Conservation (phyloP, 2,888 invertebrate species). For the Macroteleia sp. region DNA sequence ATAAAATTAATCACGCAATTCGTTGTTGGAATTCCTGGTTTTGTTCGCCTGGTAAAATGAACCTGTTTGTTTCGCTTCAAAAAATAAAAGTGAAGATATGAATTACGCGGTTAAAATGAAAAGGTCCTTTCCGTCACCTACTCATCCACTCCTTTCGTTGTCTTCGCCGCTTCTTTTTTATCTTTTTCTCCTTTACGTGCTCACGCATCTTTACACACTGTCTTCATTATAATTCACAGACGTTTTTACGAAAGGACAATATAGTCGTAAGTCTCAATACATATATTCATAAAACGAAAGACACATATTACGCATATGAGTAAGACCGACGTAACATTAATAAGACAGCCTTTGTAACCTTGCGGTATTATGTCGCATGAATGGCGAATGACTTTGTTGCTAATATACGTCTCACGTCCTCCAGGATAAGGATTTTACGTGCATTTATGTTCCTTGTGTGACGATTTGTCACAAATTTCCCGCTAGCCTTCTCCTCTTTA, state of each 20-base stretch:
- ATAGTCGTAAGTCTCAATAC: constrained; percentile 51
- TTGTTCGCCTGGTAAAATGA: constrained; percentile 24
- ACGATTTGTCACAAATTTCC: constrained; percentile 59
- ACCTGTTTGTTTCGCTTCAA: constrained; percentile 28
- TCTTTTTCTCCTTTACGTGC: constrained; percentile 8
- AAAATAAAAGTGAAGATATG: constrained; percentile 34
- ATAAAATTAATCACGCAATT: constrained; percentile 44
- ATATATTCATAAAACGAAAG: constrained; percentile 52
- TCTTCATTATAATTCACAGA: constrained; percentile 46
- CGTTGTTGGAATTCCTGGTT: constrained; percentile 23
- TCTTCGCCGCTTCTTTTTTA: neutral
- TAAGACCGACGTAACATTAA: constrained; percentile 42
- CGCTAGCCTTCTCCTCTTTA: constrained; percentile 1
- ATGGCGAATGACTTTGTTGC: constrained; percentile 49
- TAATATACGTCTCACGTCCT: constrained; percentile 49
- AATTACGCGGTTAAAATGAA: constrained; percentile 41
- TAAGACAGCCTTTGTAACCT: constrained; percentile 51
- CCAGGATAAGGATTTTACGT: constrained; percentile 49
- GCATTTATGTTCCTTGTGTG: constrained; percentile 26
- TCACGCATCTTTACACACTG: constrained; percentile 42
- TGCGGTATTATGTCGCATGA: constrained; percentile 51
- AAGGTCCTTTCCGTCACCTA: constrained; percentile 9
- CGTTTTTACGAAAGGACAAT: constrained; percentile 50
- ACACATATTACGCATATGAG: constrained; percentile 53
- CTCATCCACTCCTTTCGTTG: constrained; percentile 3